Evolutionary conservation across 2,113 vertebrate genomes (phyloP).

Genomic region (Crypturellus undulatus): DNA sequence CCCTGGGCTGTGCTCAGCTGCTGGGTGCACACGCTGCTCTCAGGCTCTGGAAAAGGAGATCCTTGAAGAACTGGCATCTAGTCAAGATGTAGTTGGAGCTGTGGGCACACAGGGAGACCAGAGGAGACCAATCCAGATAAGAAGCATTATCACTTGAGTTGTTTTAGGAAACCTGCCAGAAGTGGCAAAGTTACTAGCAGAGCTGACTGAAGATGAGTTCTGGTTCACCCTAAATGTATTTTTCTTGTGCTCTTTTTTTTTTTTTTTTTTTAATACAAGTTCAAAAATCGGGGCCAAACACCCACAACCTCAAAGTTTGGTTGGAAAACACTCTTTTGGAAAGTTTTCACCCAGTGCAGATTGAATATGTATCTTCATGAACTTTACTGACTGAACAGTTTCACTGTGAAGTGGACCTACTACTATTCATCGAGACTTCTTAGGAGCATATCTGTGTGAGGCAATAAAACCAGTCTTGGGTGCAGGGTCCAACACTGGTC

Average conservation of each 20-base stretch:
- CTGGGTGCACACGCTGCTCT: background rate
- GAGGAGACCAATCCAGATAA: background rate
- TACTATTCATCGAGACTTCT: background rate
- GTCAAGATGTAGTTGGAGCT: accelerated
- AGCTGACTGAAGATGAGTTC: background rate
- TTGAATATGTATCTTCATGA: background rate
- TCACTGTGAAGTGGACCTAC: background rate
- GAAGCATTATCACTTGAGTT: background rate
- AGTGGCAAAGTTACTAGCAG: background rate
- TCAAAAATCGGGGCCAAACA: background rate
- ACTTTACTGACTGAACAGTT: background rate
- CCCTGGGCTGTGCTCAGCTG: background rate
- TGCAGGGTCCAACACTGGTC: background rate
- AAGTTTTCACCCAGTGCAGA: background rate
- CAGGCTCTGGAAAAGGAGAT: background rate
- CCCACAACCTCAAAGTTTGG: background rate
- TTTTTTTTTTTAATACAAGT: background rate
- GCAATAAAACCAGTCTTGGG: background rate
- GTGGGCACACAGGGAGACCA: background rate
- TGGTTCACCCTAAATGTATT: background rate
- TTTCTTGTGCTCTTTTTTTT: background rate
- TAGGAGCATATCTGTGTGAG: background rate
- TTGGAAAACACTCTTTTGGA: background rate
- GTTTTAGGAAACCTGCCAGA: background rate
- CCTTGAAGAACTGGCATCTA: background rate